Percentiles rank a stretch among this genome's conserved stretches.
Conservation (phyloP, 2,113 vertebrate genomes). For the Pelecanus crispus region DNA sequence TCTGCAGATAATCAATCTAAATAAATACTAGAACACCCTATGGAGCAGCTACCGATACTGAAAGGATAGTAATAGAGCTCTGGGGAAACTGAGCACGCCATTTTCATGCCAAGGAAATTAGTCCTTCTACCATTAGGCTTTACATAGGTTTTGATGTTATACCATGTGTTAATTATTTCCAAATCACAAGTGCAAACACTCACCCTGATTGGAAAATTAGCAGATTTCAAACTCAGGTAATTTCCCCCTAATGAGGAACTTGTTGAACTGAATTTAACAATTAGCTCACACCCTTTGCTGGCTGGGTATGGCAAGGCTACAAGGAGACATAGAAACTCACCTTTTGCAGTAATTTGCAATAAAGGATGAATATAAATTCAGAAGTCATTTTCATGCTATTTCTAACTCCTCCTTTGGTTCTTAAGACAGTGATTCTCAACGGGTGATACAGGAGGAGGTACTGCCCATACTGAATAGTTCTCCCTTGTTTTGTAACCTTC, state of each 20-base stretch:
- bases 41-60: background rate
- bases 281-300: conserved; percentile 76
- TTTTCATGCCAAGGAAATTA: conserved; percentile 31
- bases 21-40: background rate
- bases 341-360: background rate
- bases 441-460: background rate
- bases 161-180: conserved; percentile 80
- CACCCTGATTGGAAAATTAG: conserved; percentile 84
- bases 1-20: background rate
- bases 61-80: background rate
- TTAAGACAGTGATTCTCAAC: background rate
- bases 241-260: conserved; percentile 81
- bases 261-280: conserved; percentile 83
- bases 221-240: conserved; percentile 80
- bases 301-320: conserved; percentile 22
- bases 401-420: background rate
- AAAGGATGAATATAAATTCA: background rate
- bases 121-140: conserved; percentile 68
- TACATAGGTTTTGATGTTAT: conserved; percentile 70
- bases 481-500: background rate
- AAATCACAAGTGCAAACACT: conserved; percentile 83
- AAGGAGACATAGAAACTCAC: background rate
- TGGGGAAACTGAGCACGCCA: background rate
- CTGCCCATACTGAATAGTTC: background rate
- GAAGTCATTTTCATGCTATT: background rate